Evolutionary conservation across 2,113 vertebrate species (phyloP), one percentile per base, ranked within the genome.

Genomic region (Arothron firmamentum): DNA sequence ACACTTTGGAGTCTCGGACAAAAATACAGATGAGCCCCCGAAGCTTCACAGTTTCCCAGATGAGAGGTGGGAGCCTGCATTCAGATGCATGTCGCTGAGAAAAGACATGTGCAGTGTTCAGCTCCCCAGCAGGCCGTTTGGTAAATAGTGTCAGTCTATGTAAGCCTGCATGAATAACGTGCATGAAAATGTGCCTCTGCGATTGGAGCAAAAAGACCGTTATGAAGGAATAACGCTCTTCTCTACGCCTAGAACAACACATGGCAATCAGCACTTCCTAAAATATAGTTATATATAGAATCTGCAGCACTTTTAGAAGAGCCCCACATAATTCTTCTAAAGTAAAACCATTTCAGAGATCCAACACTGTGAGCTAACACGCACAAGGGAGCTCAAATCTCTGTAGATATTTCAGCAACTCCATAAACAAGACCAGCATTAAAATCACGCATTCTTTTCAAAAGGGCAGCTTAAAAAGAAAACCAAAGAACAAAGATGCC

Each of bases 11-110:
- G 80, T 82, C 67, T 82, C 65, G 64, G 70, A 78, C 79, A 76
- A 81, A 85, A 78, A 82, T 79, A 85, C 79, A 84, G 81, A 78
- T 76, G 79, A 84, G 76, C 73, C 77, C 81, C 66, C 73, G 70
- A 19, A 61, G 74, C 70, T 83, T 81, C 77, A 71, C 81, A 81
- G 65, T 70, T 79, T 47, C 75, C 59, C 78, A 49, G 52, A 70
- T 52, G 66, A 79, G 74, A 83, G 62, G 77, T 81, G 75, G 72
- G 62, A 76, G 78, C 70, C 72, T 56, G 63, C 73, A 70, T 80
- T 85, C 60, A 50, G 70, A 81, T 38, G 61, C 65, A 70, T 83
- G 61, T 65, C 68, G 80, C 55, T 42, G 42, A 61, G 61, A 67
- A 48, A 3, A 68, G 75, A 70, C 57, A 28, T 7, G 48, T 38